phyloP scores from a whole-genome alignment of 2,113 vertebrate species.

The Indicator indicator region DNA sequence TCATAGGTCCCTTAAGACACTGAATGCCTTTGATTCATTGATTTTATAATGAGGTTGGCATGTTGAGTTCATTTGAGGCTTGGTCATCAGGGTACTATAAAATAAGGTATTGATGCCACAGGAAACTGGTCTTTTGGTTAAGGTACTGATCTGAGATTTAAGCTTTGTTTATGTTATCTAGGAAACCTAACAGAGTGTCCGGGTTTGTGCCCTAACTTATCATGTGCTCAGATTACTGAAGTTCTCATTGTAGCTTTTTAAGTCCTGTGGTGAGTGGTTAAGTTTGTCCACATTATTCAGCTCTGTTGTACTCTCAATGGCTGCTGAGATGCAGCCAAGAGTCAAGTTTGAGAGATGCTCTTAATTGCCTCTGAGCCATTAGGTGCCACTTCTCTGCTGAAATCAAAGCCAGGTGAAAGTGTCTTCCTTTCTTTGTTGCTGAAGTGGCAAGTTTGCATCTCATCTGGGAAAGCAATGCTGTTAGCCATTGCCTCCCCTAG shows the following conservation, averaged over 20 bases:
- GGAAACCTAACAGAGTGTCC: neutral
- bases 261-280: neutral
- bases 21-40: neutral
- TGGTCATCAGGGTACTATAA: neutral
- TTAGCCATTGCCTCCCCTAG: neutral
- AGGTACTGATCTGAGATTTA: neutral
- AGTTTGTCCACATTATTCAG: constrained; percentile 51
- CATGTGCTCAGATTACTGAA: neutral
- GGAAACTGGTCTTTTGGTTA: neutral
- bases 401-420: neutral
- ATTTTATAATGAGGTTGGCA: constrained; percentile 2
- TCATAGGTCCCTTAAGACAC: neutral
- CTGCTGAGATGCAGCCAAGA: constrained; percentile 30
- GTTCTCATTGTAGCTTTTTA: neutral
- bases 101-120: neutral
- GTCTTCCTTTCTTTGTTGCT: neutral
- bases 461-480: neutral
- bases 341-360: constrained; percentile 27
- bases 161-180: neutral
- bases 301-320: constrained; percentile 35
- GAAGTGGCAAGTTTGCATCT: neutral
- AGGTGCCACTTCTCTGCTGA: constrained; percentile 1
- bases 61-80: neutral
- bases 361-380: constrained; percentile 52
- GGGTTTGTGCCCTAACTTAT: neutral